Base-by-base conservation (phyloP, 2,888 invertebrate genomes). In the Nycteola revayana region DNA sequence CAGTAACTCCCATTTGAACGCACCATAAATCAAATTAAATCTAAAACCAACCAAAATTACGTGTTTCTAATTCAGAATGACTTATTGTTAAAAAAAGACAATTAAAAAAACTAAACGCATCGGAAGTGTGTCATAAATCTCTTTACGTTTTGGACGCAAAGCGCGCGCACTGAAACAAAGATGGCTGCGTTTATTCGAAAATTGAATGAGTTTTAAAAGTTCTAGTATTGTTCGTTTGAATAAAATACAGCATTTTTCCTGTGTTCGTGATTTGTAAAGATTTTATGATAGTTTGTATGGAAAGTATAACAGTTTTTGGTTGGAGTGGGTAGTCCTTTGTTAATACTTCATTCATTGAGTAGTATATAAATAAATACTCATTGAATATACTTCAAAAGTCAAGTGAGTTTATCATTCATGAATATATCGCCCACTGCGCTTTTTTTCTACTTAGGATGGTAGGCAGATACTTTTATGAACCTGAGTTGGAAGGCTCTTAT, bases 101-200 rank as follows among this genome's bases (percentile, higher is more conserved):
- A 36, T 48, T 39, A 60, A 56, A 61, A 59, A 63, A 58, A 50
- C 62, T 52, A 38, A 57, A 60, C 53, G 54, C 34, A 56, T 74
- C 72, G 78, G 77, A 77, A 76, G 73, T 66, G 39, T 38, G 57
- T 42, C 56, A 71, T 78, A 78, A 72, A 75, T 77, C 68, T 66
- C 57, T 54, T 62, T 62, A 69, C 60, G 52, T 60, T 59, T 56
- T 48, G 46, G 66, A 66, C 67, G 74, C 70, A 71, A 67, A 44
- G 49, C 55, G 59, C 60, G 65, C 56, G 56, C 48, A 41, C 39
- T 36, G 36, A 47, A 57, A 48, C 41, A 51, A 61, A 61, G 6
- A 54, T 51, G 54, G 51, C 43, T 3, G 50, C 38, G 32, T 26
- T 41, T 41, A 48, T 39, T 40, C 37, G 22, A 36, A 52, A 42